A percentile compares a stretch with the other conserved stretches of the same genome.
phyloP scores from a whole-genome alignment of 2,113 vertebrate genomes.

The Bubalus kerabau region DNA sequence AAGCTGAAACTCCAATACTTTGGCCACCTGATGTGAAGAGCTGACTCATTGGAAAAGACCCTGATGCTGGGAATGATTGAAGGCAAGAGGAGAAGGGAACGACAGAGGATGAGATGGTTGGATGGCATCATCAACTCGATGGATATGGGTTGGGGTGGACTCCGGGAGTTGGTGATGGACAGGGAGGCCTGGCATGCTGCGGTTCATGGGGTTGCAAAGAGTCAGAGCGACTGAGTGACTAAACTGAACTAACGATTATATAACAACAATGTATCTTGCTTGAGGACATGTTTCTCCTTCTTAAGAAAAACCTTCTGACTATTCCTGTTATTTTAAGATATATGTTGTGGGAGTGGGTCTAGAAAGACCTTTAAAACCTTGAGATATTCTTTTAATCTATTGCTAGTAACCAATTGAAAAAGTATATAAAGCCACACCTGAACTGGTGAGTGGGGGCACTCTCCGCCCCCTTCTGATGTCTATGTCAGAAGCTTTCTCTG shows the following conservation, averaged over 20 bases:
- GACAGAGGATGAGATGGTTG: too few species aligned
- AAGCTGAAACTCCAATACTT: too few species aligned
- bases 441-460: not conserved
- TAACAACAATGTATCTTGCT: not conserved
- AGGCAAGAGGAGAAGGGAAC: too few species aligned
- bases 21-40: too few species aligned
- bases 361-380: not conserved
- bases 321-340: not conserved
- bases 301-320: not conserved
- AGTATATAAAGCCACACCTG: not conserved
- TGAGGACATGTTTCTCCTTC: not conserved
- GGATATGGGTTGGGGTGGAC: too few species aligned
- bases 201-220: too few species aligned
- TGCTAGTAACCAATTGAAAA: not conserved
- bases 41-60: too few species aligned
- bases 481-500: not conserved
- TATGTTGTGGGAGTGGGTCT: not conserved
- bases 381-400: not conserved
- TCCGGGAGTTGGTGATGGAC: too few species aligned
- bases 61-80: too few species aligned
- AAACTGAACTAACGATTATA: not conserved
- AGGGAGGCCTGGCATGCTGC: too few species aligned
- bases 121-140: too few species aligned
- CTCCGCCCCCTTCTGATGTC: not conserved
- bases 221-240: fast-evolving